Base-by-base conservation (phyloP, 2,888 invertebrate genomes). In the Idaea aversata region DNA sequence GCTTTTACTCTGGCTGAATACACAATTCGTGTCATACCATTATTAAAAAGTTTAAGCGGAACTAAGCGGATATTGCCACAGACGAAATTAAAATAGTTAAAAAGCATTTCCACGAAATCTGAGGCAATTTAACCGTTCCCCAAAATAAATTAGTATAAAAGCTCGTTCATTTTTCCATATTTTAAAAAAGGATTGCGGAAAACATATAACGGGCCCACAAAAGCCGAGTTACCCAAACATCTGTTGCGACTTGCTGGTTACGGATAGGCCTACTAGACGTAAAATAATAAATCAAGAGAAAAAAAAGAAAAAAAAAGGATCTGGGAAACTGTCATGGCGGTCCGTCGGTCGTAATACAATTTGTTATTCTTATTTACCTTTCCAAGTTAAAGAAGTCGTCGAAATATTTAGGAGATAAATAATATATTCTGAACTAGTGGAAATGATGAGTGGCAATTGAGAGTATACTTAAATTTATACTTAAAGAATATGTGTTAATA, bases 251-350 rank as follows among this genome's bases (percentile, higher is more conserved):
- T 16, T 75, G 25, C 25, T 25, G 75, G 78, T 75, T 75, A 75
- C 75, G 74, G 68, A 75, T 76, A 78, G 78, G 78, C 78, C 75
- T 76, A 74, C 16, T 76, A 77, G 73, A 80, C 77, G 77, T 72
- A 77, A 78, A 76, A 78, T 70, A 74, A 84, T 85, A 85, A 85
- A 87, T 86, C 84, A 82, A 69, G 67, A 73, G 75, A 79, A 77
- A 78, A 80, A 75, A 76, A 71, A 75, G 67, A 73, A 71, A 65
- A 67, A 67, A 61, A 65, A 25, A 25, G 25, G 69, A 66, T 67
- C 69, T 69, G 73, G 63, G 70, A 82, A 80, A 78, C 77, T 81
- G 81, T 80, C 81, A 83, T 79, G 80, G 80, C 81, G 76, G 67
- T 13, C 5, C 10, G 47, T 13, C 47, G 47, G 66, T 70, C 72